Conservation (phyloP, 2,797 vertebrate genomes). For the Channallabes apus region DNA sequence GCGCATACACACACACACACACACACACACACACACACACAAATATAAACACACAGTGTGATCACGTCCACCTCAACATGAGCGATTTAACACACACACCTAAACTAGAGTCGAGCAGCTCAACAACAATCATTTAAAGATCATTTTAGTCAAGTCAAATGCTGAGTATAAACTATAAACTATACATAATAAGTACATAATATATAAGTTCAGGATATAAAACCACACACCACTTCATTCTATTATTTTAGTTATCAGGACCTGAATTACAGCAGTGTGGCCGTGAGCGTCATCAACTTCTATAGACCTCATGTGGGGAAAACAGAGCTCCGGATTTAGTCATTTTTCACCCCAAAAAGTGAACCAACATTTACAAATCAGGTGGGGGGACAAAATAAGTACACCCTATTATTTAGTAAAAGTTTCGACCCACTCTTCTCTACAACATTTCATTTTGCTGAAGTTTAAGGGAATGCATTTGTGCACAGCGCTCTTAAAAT, state of each 20-base stretch:
- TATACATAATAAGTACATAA: not conserved
- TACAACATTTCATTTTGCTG: no score
- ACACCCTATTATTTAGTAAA: not conserved
- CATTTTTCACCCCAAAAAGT: not conserved
- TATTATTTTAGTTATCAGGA: not conserved
- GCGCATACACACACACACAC: not conserved
- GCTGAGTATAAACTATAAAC: not conserved
- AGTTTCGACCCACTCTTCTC: no score
- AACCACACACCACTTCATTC: not conserved
- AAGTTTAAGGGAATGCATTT: no score
- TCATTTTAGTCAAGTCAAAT: not conserved
- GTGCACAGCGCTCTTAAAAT: no score
- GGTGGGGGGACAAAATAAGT: not conserved
- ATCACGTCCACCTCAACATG: not conserved
- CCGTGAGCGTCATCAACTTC: not conserved
- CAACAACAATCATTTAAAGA: not conserved
- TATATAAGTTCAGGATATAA: not conserved
- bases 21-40: slow-evolving; percentile 12
- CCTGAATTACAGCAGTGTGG: not conserved
- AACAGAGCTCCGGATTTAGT: no score
- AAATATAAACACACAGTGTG: slow-evolving; percentile 1
- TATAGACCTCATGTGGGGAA: not conserved
- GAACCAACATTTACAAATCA: not conserved
- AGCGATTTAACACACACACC: not conserved
- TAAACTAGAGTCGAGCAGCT: not conserved